A percentile compares a stretch with the other conserved stretches of the same genome.
These are phyloP conservation scores for Tethea ocularis DNA, from an alignment of 2,888 invertebrate genomes.

Conservation along the genomic window DNA sequence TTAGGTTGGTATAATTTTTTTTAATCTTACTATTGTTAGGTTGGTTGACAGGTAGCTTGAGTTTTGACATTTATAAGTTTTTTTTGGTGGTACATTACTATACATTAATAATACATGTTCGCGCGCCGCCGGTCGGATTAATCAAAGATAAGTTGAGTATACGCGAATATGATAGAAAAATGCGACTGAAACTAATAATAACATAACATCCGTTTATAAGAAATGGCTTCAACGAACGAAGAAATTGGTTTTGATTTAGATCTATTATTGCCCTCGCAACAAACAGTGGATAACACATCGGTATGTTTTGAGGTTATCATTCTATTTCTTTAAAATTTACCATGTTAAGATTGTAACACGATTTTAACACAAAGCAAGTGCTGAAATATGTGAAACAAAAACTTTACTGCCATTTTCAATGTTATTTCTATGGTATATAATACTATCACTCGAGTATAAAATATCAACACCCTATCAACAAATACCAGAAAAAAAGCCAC, in stretches of 20 bases:
- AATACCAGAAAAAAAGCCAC: no score
- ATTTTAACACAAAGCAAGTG: not conserved
- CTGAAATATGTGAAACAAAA: conserved; percentile 2
- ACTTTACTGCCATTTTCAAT: not conserved
- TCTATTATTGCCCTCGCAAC: conserved; percentile 53
- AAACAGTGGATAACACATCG: conserved; percentile 38
- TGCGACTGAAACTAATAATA: conserved; percentile 13
- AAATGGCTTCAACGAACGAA: conserved; percentile 41
- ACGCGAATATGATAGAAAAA: conserved; percentile 12
- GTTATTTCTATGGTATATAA: not conserved
- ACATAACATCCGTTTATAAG: conserved; percentile 5
- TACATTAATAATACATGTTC: no score
- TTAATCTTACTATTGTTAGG: no score
- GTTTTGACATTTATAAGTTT: no score
- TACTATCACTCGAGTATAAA: not conserved
- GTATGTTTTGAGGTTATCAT: conserved; percentile 53
- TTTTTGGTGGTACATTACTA: no score
- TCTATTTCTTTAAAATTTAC: conserved; percentile 5
- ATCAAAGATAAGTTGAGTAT: no score
- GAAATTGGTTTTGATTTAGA: conserved; percentile 59
- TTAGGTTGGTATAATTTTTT: no score
- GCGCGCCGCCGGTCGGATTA: no score
- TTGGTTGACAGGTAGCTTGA: no score
- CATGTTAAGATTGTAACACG: not conserved
- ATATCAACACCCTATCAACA: no score